Percentiles rank a stretch among this genome's conserved stretches.
phyloP scores from a whole-genome alignment of 2,888 invertebrate species.

The Biston betularia region DNA sequence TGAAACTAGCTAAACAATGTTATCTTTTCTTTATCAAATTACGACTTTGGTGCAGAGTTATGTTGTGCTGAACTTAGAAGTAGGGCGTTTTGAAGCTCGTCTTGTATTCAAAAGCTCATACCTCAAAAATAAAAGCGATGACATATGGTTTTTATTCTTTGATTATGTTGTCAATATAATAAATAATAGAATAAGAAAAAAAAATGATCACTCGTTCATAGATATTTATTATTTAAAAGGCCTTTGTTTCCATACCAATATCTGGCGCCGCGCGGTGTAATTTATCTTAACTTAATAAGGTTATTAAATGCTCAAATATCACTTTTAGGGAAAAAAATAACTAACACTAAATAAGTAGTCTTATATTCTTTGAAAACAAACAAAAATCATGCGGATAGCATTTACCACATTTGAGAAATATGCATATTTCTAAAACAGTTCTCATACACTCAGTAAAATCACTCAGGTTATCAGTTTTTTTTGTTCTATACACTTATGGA shows the following conservation, averaged over 20 bases:
- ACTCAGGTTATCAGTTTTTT: background rate
- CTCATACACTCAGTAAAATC: constrained; percentile 1
- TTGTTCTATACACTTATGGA: background rate
- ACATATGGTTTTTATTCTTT: constrained; percentile 16
- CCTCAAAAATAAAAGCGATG: constrained; percentile 24
- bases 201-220: constrained; percentile 19
- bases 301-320: constrained; percentile 11
- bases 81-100: constrained; percentile 17
- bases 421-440: constrained; percentile 2
- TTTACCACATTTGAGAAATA: constrained; percentile 19
- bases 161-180: constrained; percentile 11
- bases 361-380: constrained; percentile 27
- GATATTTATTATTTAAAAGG: constrained; percentile 12
- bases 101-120: constrained; percentile 12
- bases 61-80: constrained; percentile 15
- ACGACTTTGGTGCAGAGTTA: constrained; percentile 14
- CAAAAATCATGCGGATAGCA: constrained; percentile 24
- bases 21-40: constrained; percentile 1
- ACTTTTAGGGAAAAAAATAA: constrained; percentile 19
- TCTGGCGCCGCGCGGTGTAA: constrained; percentile 1
- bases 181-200: constrained; percentile 22
- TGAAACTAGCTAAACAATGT: constrained; percentile 20
- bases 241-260: constrained; percentile 3
- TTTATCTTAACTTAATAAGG: constrained; percentile 3
- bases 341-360: constrained; percentile 25